phyloP scores from a whole-genome alignment of 1,140 invertebrate species.

The Panagrolaimus sp. region DNA sequence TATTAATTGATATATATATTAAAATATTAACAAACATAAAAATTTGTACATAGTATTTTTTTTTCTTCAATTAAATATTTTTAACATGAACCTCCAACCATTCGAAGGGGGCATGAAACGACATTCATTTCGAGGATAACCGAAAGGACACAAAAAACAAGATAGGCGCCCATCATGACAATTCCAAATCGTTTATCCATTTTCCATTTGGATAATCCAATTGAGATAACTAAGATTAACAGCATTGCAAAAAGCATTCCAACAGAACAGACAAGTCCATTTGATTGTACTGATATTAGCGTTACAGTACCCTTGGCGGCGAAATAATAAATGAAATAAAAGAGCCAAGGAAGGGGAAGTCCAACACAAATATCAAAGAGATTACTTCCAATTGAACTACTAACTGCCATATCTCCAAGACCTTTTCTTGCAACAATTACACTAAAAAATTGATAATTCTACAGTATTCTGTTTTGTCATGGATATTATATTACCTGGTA shows the following conservation, averaged over 20 bases:
- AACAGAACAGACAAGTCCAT: conserved; percentile 91
- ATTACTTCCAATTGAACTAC: conserved; percentile 94
- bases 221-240: conserved; percentile 85
- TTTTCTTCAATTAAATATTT: neutral
- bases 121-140: conserved; percentile 83
- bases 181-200: conserved; percentile 91
- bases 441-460: conserved; percentile 34
- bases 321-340: conserved; percentile 69
- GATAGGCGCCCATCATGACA: conserved; percentile 88
- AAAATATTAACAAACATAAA: too few relatives aligned
- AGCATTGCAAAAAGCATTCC: conserved; percentile 89
- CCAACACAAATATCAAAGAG: conserved; percentile 97
- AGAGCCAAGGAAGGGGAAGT: conserved; percentile 83
- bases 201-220: conserved; percentile 88
- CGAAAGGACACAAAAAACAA: conserved; percentile 86
- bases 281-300: conserved; percentile 36
- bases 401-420: conserved; percentile 90
- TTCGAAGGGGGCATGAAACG: conserved; percentile 69
- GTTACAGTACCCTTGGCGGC: conserved; percentile 22
- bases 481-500: conserved; percentile 51
- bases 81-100: conserved; percentile 14
- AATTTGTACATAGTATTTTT: too few relatives aligned
- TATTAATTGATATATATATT: too few relatives aligned
- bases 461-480: too few relatives aligned
- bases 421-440: conserved; percentile 64